Conservation (phyloP, 2,888 invertebrate genomes). For the Cryptops parisi region DNA sequence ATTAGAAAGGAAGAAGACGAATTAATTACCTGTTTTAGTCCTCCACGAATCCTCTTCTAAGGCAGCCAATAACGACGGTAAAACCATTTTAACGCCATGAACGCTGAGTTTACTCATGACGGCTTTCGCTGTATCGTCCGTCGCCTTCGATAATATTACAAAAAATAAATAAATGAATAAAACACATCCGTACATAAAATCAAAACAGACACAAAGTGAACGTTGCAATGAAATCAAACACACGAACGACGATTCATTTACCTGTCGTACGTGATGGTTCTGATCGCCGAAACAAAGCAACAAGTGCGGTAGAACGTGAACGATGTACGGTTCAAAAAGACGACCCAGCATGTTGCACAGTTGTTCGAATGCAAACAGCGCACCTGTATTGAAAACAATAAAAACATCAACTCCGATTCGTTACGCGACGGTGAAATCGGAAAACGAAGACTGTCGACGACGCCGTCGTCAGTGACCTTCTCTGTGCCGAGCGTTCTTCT, state of each 20-base stretch:
- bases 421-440: not conserved
- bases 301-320: conserved; percentile 88
- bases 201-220: too few species aligned
- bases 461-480: conserved; percentile 47
- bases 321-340: conserved; percentile 96
- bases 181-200: conserved; percentile 11
- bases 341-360: conserved; percentile 87
- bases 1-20: not conserved
- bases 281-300: conserved; percentile 90
- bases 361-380: conserved; percentile 95
- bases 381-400: conserved; percentile 45
- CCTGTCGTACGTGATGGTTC: conserved; percentile 77
- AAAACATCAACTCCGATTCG: not conserved
- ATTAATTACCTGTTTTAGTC: conserved; percentile 64
- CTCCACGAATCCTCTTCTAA: conserved; percentile 97
- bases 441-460: not conserved
- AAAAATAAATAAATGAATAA: conserved; percentile 6
- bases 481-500: conserved; percentile 83
- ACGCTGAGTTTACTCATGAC: conserved; percentile 84
- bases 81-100: conserved; percentile 92
- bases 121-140: conserved; percentile 90
- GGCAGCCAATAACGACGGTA: conserved; percentile 83
- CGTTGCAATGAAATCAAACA: too few species aligned
- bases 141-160: conserved; percentile 41
- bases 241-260: too few species aligned